Percentiles rank a stretch among this genome's conserved stretches.
Evolutionary conservation across 2,888 invertebrate species (phyloP).

Genomic region (Brachynemurus nebulosus): DNA sequence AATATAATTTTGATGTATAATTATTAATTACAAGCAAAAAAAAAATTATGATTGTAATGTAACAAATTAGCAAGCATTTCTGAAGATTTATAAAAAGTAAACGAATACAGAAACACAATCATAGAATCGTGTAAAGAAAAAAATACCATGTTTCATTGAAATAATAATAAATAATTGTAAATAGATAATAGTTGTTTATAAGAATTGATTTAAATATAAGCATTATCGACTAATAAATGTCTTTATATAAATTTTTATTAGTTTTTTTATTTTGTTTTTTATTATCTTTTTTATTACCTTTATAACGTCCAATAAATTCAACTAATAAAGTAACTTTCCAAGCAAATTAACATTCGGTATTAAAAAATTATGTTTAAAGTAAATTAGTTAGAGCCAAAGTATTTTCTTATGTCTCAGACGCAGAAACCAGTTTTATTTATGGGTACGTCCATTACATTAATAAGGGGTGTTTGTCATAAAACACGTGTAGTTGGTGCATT

Average conservation of each 20-base stretch:
- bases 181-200: conserved; percentile 9
- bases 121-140: conserved; percentile 4
- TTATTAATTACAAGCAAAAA: conserved; percentile 3
- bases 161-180: conserved; percentile 9
- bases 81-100: background rate
- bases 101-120: conserved; percentile 1
- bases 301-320: background rate
- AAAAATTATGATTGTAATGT: background rate
- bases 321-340: no score
- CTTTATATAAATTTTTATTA: conserved; percentile 4
- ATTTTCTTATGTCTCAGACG: no score
- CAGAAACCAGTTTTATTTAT: no score
- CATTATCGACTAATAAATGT: conserved; percentile 7
- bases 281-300: background rate
- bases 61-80: background rate
- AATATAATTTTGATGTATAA: background rate
- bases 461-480: no score
- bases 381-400: no score
- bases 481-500: no score
- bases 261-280: conserved; percentile 1
- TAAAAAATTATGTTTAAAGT: no score
- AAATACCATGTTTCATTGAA: conserved; percentile 6
- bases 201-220: conserved; percentile 8
- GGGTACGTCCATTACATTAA: no score
- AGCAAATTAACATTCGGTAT: no score